phyloP scores from a whole-genome alignment of 2,113 vertebrate genomes.

The Sinocyclocheilus anophthalmus region DNA sequence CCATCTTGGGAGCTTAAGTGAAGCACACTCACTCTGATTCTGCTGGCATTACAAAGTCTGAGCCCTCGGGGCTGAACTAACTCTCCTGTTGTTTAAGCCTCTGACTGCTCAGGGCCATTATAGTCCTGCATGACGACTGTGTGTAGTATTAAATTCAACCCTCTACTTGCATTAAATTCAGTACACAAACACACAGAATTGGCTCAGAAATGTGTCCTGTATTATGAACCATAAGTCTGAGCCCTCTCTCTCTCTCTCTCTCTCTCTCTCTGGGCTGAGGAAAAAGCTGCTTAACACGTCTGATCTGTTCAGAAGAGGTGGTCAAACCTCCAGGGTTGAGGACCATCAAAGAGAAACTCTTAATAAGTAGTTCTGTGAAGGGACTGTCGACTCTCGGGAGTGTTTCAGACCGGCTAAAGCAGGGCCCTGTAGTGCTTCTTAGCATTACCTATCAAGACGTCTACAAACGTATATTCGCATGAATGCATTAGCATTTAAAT shows the following conservation, averaged over 20 bases:
- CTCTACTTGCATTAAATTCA: neutral
- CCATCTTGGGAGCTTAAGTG: conserved; percentile 21
- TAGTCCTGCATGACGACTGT: neutral
- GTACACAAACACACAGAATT: neutral
- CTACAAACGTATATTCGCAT: neutral
- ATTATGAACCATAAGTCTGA: neutral
- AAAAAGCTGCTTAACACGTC: conserved; percentile 21
- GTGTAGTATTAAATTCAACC: neutral
- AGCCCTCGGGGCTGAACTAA: neutral
- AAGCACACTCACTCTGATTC: neutral
- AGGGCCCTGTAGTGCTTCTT: neutral
- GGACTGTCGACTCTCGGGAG: neutral
- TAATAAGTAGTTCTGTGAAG: conserved; percentile 26
- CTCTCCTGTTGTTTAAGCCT: conserved; percentile 32
- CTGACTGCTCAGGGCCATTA: conserved; percentile 20
- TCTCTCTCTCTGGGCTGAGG: neutral
- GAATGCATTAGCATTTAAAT: conserved; percentile 9
- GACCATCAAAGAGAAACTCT: conserved; percentile 13
- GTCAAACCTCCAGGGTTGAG: conserved; percentile 28
- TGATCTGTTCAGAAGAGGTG: conserved; percentile 20
- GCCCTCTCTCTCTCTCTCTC: no score
- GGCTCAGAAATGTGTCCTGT: neutral
- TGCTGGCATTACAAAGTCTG: neutral
- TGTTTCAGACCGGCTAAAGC: neutral
- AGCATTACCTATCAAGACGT: neutral